These are phyloP conservation scores for Poicephalus gulielmi DNA, from an alignment of 2,113 vertebrate genomes.

Conservation along the genomic window DNA sequence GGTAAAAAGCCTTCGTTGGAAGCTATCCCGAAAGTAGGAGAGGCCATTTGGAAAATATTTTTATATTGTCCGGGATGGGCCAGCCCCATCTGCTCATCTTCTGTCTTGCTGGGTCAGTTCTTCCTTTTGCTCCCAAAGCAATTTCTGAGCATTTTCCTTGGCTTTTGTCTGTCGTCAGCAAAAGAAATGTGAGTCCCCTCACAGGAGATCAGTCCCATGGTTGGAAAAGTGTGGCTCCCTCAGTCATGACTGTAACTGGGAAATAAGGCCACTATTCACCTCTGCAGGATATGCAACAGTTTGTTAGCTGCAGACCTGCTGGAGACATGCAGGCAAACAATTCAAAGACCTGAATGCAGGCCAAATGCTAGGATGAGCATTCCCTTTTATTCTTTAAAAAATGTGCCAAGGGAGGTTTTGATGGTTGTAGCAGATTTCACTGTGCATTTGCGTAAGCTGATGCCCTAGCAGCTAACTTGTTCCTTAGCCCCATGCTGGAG, in stretches of 20 bases:
- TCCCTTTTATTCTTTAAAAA: not conserved
- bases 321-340: not conserved
- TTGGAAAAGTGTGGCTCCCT: not conserved
- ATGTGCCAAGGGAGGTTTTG: not conserved
- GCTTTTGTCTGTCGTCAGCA: not conserved
- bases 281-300: not conserved
- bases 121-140: conserved; percentile 1
- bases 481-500: not conserved
- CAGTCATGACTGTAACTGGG: not conserved
- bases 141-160: conserved; percentile 35
- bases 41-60: conserved; percentile 59
- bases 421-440: not conserved
- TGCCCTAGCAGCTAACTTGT: not conserved
- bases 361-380: not conserved
- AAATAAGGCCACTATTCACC: not conserved
- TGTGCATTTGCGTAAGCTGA: not conserved
- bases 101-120: conserved; percentile 41
- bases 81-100: conserved; percentile 35
- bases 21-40: conserved; percentile 27
- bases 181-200: conserved; percentile 1
- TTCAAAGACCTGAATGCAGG: conserved; percentile 11
- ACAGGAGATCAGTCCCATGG: not conserved
- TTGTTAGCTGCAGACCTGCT: not conserved
- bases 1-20: not conserved
- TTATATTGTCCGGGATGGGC: conserved; percentile 23